phyloP scores from a whole-genome alignment of 2,888 invertebrate genomes.

The Caradrina kadenii region DNA sequence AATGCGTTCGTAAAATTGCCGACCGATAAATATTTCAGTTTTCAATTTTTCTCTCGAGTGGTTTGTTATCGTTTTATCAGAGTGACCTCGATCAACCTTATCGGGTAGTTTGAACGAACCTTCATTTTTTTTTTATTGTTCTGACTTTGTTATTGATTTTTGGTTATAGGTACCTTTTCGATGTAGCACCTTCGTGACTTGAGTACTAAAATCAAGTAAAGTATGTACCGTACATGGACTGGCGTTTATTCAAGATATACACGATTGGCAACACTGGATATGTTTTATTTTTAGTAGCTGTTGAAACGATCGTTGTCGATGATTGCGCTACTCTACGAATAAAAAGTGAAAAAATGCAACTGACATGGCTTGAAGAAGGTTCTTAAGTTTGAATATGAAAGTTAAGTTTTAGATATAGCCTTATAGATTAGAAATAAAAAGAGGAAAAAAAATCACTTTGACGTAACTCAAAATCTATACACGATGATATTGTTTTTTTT shows the following conservation, averaged over 20 bases:
- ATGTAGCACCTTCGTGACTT: conserved; percentile 43
- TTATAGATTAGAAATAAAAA: no score
- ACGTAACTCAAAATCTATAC: no score
- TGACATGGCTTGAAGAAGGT: no score
- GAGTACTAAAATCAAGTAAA: conserved; percentile 23
- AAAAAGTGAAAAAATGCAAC: no score
- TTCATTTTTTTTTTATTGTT: conserved; percentile 56
- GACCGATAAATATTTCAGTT: conserved; percentile 58
- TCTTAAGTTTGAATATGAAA: no score
- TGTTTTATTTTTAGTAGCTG: conserved; percentile 22
- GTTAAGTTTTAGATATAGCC: no score
- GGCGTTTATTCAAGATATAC: conserved; percentile 32
- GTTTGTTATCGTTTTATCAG: conserved; percentile 62
- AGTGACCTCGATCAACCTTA: conserved; percentile 72
- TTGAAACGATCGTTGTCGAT: conserved; percentile 23
- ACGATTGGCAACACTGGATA: conserved; percentile 11
- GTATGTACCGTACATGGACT: conserved; percentile 36
- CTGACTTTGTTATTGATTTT: conserved; percentile 61
- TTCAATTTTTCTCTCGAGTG: conserved; percentile 57
- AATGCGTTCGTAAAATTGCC: conserved; percentile 55
- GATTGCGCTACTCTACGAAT: background rate
- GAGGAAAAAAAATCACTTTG: no score
- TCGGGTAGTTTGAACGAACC: conserved; percentile 61
- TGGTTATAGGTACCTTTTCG: conserved; percentile 42
- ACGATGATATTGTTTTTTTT: no score